A percentile compares a stretch with the other conserved stretches of the same genome.
phyloP scores from a whole-genome alignment of 2,113 vertebrate species.

The Choloepus hoffmanni region DNA sequence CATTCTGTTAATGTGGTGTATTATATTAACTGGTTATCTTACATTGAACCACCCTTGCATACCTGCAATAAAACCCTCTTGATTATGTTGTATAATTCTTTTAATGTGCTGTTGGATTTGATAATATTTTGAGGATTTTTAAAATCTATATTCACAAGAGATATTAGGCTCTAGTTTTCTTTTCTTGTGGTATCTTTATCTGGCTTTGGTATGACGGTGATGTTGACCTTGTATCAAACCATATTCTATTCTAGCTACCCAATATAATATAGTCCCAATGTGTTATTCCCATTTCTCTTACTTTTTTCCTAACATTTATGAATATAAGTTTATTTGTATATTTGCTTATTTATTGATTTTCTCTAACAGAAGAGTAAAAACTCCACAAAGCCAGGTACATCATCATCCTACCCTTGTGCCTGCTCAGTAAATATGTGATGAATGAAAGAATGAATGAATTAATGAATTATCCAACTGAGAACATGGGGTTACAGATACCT shows the following conservation, averaged over 20 bases:
- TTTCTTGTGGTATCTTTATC: too few relatives aligned
- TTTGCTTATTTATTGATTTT: constrained; percentile 46
- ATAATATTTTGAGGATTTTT: too few relatives aligned
- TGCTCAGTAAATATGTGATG: constrained; percentile 7
- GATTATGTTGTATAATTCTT: too few relatives aligned
- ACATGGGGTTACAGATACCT: not conserved
- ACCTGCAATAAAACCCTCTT: too few relatives aligned
- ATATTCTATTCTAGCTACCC: constrained; percentile 49
- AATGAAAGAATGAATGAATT: constrained; percentile 46
- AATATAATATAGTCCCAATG: constrained; percentile 38
- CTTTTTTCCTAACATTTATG: constrained; percentile 55
- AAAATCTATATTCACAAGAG: too few relatives aligned
- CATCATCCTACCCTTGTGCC: not conserved
- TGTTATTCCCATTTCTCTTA: constrained; percentile 44
- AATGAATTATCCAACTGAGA: not conserved
- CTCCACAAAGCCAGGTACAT: not conserved
- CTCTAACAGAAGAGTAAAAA: constrained; percentile 32
- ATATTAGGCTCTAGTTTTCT: too few relatives aligned
- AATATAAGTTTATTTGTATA: constrained; percentile 55
- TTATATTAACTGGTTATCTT: too few relatives aligned
- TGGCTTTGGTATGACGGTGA: too few relatives aligned
- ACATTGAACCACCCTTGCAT: too few relatives aligned
- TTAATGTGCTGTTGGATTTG: too few relatives aligned
- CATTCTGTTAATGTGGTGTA: too few relatives aligned
- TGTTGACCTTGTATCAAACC: not conserved